Evolutionary conservation across 2,888 invertebrate genomes (phyloP).

Genomic region (Metellina segmentata): DNA sequence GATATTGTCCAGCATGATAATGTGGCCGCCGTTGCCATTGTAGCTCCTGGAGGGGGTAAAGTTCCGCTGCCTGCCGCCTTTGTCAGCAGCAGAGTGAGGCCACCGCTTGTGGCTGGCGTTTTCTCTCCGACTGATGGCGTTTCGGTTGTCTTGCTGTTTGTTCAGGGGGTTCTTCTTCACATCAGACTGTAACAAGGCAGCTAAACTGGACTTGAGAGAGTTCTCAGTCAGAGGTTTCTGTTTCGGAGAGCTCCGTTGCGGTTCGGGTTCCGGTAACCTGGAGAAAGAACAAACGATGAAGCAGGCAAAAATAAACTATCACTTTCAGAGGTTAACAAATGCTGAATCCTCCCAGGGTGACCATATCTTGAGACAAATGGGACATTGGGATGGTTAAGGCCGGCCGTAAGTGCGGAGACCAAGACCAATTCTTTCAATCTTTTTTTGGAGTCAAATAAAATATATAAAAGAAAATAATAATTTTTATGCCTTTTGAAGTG

Average conservation of each 20-base stretch:
- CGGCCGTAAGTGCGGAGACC: too few relatives aligned
- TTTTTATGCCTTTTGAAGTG: too few relatives aligned
- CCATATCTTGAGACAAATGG: too few relatives aligned
- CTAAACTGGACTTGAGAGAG: constrained; percentile 67
- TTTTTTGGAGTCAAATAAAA: too few relatives aligned
- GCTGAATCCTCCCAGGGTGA: too few relatives aligned
- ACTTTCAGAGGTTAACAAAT: too few relatives aligned
- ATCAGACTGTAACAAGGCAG: constrained; percentile 73
- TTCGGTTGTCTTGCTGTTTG: constrained; percentile 19
- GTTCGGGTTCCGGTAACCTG: constrained; percentile 52
- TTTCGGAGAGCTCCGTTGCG: constrained; percentile 32
- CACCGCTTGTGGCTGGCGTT: constrained; percentile 31
- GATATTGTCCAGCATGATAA: constrained; percentile 71
- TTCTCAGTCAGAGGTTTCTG: constrained; percentile 24
- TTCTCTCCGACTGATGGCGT: constrained; percentile 9
- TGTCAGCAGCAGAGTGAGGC: constrained; percentile 24
- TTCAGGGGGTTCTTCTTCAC: constrained; percentile 51
- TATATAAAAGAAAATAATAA: too few relatives aligned
- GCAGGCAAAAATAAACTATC: too few relatives aligned
- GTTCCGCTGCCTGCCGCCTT: constrained; percentile 32
- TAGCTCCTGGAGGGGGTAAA: constrained; percentile 46
- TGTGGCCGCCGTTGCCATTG: constrained; percentile 55
- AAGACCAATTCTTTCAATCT: too few relatives aligned
- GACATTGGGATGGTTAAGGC: too few relatives aligned
- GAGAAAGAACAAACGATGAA: background rate